Conservation (phyloP, 2,797 vertebrate species). For the Clarias fuscus region DNA sequence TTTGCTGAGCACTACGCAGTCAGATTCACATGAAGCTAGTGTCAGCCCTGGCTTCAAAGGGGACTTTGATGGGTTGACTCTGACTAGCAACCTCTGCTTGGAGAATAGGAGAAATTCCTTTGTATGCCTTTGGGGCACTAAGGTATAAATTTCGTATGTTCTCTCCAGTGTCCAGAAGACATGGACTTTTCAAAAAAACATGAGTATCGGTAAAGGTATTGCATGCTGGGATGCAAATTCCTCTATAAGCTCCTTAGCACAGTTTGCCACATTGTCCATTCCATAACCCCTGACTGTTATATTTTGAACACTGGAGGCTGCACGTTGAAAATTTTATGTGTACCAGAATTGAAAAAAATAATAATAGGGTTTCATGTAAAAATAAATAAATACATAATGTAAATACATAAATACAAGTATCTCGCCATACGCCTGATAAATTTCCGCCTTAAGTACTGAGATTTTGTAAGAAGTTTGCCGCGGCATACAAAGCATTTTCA, state of each 20-base stretch:
- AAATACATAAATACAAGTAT: no score
- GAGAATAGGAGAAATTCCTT: conserved; percentile 54
- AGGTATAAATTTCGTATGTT: conserved; percentile 51
- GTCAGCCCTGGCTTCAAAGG: conserved; percentile 68
- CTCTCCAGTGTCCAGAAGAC: conserved; percentile 7
- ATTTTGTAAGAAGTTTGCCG: no score
- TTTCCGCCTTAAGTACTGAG: no score
- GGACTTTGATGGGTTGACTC: conserved; percentile 68
- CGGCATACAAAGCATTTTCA: no score
- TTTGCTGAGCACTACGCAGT: conserved; percentile 59
- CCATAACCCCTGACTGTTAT: background rate
- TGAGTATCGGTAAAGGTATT: background rate
- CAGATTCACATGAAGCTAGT: conserved; percentile 65
- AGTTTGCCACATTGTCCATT: background rate
- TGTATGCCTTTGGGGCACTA: conserved; percentile 52
- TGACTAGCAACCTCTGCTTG: conserved; percentile 61
- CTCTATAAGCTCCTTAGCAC: background rate
- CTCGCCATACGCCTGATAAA: no score
- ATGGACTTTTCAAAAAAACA: conserved; percentile 17
- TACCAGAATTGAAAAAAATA: no score
- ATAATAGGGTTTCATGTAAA: background rate
- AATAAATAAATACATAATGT: background rate
- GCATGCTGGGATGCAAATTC: conserved; percentile 7
- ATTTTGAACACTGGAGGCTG: no score
- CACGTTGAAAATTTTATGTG: background rate